Evolutionary conservation across 2,888 invertebrate species (phyloP), one percentile per base, ranked within the genome.

Genomic region (Xestia ashworthii): DNA sequence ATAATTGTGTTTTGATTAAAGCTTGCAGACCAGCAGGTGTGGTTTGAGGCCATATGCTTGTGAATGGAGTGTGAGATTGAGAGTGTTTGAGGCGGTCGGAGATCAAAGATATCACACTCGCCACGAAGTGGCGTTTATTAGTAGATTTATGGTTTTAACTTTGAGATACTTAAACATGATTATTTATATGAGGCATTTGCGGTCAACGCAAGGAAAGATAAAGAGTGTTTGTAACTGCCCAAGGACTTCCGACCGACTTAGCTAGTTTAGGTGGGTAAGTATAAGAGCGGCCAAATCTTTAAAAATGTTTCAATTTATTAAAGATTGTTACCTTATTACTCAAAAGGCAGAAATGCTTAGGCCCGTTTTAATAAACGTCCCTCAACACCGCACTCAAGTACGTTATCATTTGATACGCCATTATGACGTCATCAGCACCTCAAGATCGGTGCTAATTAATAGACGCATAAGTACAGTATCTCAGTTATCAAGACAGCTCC

Each of bases 271-370:
- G 1, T 32, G 19, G 6, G 66, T 48, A 12, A 64, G 22, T 22
- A 41, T 38, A 6, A 44, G 14, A 58, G 25, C 46, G 9, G 11
- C 19, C 44, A 62, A 16, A 38, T 14, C 22, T 44, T 74, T 6
- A 72, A 74, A 75, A 80, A 70, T 72, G 25, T 48, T 53, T 79
- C 14, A 48, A 44, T 25, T 58, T 44, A 67, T 41, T 9, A 11
- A 44, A 44, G 32, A 32, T 32, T 32, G 32, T 32, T 25, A 66
- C 68, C 14, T 8, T 32, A 44, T 44, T 53, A 14, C 22, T 41
- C 55, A 65, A 50, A 62, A 32, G 32, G 55, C 65, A 16, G 11
- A 72, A 62, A 38, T 19, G 60, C 38, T 19, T 19, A 72, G n/a
- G n/a, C n/a, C n/a, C n/a, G n/a, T n/a, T n/a, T n/a, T n/a, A n/a